These are phyloP conservation scores for Megaustenia siamemsis DNA, from an alignment of 2,888 invertebrate genomes.

Conservation along the genomic window DNA sequence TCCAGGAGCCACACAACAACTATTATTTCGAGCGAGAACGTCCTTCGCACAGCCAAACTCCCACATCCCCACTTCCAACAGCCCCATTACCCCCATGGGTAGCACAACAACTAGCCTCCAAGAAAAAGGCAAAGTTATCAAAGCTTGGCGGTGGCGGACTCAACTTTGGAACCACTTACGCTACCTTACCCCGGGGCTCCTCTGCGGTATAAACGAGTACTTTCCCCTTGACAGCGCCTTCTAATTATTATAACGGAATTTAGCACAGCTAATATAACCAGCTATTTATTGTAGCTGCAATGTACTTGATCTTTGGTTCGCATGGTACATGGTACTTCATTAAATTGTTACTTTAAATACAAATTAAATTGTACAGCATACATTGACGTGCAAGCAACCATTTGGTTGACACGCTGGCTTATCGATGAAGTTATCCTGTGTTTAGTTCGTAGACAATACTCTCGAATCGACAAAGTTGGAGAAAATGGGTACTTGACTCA, in stretches of 20 bases:
- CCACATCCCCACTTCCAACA: constrained; percentile 58
- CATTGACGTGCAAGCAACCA: too few species aligned
- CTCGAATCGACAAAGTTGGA: too few species aligned
- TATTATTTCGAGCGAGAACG: constrained; percentile 32
- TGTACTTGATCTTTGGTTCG: not conserved
- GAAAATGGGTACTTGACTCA: too few species aligned
- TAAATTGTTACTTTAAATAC: too few species aligned
- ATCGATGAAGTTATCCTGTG: too few species aligned
- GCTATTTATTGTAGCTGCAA: too few species aligned
- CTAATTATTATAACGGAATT: too few species aligned
- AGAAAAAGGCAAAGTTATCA: constrained; percentile 66
- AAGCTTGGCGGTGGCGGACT: constrained; percentile 70
- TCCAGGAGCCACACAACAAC: constrained; percentile 55
- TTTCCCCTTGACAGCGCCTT: not conserved
- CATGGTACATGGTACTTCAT: not conserved
- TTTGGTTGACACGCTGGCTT: too few species aligned
- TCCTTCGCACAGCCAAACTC: constrained; percentile 55
- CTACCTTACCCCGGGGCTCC: constrained; percentile 45
- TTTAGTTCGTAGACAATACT: too few species aligned
- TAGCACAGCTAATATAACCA: too few species aligned
- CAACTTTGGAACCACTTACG: constrained; percentile 55
- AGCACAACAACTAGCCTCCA: constrained; percentile 59
- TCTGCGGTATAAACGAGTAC: constrained; percentile 45
- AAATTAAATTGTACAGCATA: too few species aligned
- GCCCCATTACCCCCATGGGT: constrained; percentile 59